Evolutionary conservation across 2,888 invertebrate genomes (phyloP).

Genomic region (Calliphora vomitoria): DNA sequence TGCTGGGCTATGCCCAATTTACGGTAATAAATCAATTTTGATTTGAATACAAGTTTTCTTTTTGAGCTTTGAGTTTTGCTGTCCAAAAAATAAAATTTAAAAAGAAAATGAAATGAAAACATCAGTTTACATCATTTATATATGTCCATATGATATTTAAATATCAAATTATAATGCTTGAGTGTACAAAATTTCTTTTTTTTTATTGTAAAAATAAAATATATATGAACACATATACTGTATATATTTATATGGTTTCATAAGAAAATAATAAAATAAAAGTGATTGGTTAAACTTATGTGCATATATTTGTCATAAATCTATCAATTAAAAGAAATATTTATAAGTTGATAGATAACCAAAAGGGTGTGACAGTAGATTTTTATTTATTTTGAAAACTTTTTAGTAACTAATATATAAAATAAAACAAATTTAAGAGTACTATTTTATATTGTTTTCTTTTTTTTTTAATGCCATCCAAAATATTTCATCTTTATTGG

Average conservation of each 20-base stretch:
- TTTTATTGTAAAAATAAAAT: neutral
- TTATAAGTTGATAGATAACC: no score
- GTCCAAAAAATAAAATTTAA: conserved; percentile 17
- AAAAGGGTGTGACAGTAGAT: no score
- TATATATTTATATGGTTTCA: no score
- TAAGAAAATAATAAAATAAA: no score
- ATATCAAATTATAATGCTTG: conserved; percentile 11
- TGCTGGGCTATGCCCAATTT: neutral
- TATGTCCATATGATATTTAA: conserved; percentile 7
- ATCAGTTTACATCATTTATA: conserved; percentile 27
- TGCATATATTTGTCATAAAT: no score
- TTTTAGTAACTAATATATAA: neutral
- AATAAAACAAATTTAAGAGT: neutral
- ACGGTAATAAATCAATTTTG: conserved; percentile 45
- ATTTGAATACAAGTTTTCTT: conserved; percentile 32
- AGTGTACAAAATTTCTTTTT: neutral
- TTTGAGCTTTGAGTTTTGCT: conserved; percentile 1
- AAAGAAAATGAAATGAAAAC: conserved; percentile 18
- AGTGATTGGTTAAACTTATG: no score
- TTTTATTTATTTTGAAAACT: no score
- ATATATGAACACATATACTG: no score
- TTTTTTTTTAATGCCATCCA: neutral
- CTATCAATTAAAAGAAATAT: no score
- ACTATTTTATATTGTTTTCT: no score
- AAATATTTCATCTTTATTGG: neutral